Base-by-base conservation (phyloP, 2,888 invertebrate genomes). In the Phalangium opilio region DNA sequence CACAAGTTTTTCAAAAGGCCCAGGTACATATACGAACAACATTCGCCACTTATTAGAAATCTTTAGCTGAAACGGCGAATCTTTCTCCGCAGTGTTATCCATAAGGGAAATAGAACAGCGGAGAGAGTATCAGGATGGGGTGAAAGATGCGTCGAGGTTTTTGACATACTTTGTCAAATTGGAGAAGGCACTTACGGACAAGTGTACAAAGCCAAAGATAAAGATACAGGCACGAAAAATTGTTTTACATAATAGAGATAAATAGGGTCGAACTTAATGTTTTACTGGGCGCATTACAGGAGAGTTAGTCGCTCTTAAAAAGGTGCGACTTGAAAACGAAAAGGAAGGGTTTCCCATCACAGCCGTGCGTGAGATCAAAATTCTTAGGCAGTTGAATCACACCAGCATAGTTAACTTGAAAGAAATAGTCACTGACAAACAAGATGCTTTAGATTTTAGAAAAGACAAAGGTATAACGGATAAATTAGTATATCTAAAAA, bases 161-260 rank as follows among this genome's bases (percentile, higher is more conserved):
- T 95, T 67, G 83, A 91, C 69, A 83, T 95, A 45, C 81, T 96
- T 58, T 81, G 82, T 20, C 93, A 95, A 73, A 95, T 99, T 58
- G 98, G 98, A 39, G 96, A 98, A 70, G 98, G 96, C 57, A 98
- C 96, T 18, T 98, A 98, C 66, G 98, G 98, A 1, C 93, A 96
- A 70, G 96, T 98, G 45, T 93, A 90, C 69, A 93, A 93, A 68
- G 91, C 91, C 5, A 77, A 77, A 55, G 86, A 90, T 62, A 78
- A 77, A 58, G 74, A 78, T 59, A 77, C 80, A 49, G 64, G 68
- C 68, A 57, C 55, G 57, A 50, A 17, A 50, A 5, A 41, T 43
- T 10, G 14, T 32, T 39, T 21, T 12, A 8, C 8, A n/a, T n/a
- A n/a, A n/a, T n/a, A n/a, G 4, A 14, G 17, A 5, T 14, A 36